Base-by-base conservation (phyloP, 2,797 vertebrate genomes). In the Hydrocynus forskahlii region DNA sequence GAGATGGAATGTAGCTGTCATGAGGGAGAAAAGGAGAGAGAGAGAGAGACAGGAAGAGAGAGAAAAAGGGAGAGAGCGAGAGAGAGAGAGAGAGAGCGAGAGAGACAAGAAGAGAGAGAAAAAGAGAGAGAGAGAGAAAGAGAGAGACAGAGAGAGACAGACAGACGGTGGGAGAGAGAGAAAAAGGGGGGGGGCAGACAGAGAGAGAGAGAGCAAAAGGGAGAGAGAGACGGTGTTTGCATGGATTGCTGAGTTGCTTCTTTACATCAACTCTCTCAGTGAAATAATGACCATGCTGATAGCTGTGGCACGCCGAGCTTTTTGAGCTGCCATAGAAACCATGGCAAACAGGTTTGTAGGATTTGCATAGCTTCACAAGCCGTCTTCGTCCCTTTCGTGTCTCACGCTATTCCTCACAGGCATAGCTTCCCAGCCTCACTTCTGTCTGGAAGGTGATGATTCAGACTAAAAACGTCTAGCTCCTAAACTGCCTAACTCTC, bases 1-100 rank as follows among this genome's bases (percentile, higher is more conserved):
- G 83, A 69, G 71, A 23, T 69, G 75, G 77, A 84, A 83, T 70
- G 83, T 74, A 35, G 73, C 62, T 66, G 76, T 81, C 50, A 78
- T 23, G 43, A 23, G 55, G 5, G 25, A 35, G 23, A 35, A 25
- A 35, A 25, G 17, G 13, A 70, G 29, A 29, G 29, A 29, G 4
- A 35, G 35, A 5, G 35, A 2, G 35, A 35, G 4, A 35, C 2
- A 35, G 4, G 29, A 3, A 29, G 29, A 29, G 1, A 35, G 35
- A 35, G 35, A 4, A 29, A 29, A 35, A 35, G 35, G 4, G 35
- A 2, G 35, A 35, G 35, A 35, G 35, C 2, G 4, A 35, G 4
- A 35, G 35, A 4, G 35, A 35, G 35, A 35, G 35, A 35, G 35
- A 4, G 35, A 35, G 4, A 29, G n/a, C n/a, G n/a, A n/a, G n/a